Evolutionary conservation across 2,113 vertebrate species (phyloP), one percentile per base, ranked within the genome.

Genomic region (Mastomys coucha): DNA sequence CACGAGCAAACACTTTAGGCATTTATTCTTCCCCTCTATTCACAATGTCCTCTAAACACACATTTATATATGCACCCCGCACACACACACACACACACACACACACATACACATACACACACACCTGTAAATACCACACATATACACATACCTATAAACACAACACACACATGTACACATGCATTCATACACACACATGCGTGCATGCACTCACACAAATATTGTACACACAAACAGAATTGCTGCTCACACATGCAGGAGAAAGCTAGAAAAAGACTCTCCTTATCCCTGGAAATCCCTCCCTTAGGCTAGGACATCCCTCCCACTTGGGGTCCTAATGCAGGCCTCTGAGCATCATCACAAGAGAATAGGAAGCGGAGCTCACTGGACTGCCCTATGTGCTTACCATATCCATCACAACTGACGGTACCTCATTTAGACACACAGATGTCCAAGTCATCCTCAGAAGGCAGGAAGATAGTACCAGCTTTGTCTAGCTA

Each of bases 111-210:
- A 87, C 19, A 45, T 1, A 0, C 31, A 11, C 7, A 7, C 3
- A 0, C 20, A 6, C 17, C 60, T 63, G 0, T 63, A 63, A 63
- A 2, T 28, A 6, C 17, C 24, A 2, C 1, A 7, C n/a, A 14
- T 51, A 51, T 51, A 51, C 19, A 19, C 12, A 11, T 24, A 24
- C 31, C 56, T 58, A 1, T 58, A 58, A 17, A 17, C 56, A 58
- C 56, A 1, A 42, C 22, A 60, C 16, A 16, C 0, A 87, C 19
- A 45, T 1, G 0, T 24, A 11, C 7, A 7, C 1, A 0, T 26
- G 11, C 49, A 6, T 17, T 2, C 2, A 0, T 42, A 39, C 56
- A 39, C 11, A 33, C 11, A 16, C 3, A 0, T 22, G 9, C 45
- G 6, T 11, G 2, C 2, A 0, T 20, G 2, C 26, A 2, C 1